These are phyloP conservation scores for Rhea pennata DNA, from an alignment of 2,113 vertebrate species.

Conservation along the genomic window DNA sequence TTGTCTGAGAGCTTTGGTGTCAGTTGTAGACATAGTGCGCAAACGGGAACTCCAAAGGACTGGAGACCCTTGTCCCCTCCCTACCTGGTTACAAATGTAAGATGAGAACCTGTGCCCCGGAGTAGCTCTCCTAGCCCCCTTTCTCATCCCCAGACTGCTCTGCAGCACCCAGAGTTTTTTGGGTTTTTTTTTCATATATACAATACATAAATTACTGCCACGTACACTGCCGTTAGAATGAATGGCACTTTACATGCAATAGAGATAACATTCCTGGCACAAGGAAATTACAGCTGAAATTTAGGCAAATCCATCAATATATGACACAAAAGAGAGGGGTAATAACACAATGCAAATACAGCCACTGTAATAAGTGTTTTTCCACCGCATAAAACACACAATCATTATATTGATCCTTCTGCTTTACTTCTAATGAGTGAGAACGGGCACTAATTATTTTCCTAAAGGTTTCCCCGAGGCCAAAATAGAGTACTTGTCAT, in stretches of 20 bases:
- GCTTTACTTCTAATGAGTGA: slow-evolving; percentile 53
- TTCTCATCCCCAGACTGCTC: not conserved
- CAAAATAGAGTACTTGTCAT: slow-evolving; percentile 53
- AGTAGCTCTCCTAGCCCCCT: not conserved
- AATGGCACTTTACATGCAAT: slow-evolving; percentile 1
- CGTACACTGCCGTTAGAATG: not conserved
- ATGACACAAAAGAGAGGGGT: slow-evolving; percentile 44
- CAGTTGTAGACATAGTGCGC: not conserved
- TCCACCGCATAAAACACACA: slow-evolving; percentile 58
- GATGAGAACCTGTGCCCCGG: accelerated
- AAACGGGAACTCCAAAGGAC: not conserved
- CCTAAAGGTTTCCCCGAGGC: slow-evolving; percentile 17
- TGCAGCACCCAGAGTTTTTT: not conserved
- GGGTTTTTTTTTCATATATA: not conserved
- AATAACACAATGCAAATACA: slow-evolving; percentile 42
- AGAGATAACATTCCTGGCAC: slow-evolving; percentile 5
- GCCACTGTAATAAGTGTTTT: slow-evolving; percentile 45
- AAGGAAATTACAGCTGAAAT: slow-evolving; percentile 60
- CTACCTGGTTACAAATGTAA: not conserved
- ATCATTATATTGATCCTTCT: slow-evolving; percentile 62
- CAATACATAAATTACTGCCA: not conserved
- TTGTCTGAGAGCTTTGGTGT: not conserved
- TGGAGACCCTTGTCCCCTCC: not conserved
- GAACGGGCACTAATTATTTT: slow-evolving; percentile 64
- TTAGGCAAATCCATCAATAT: slow-evolving; percentile 54